phyloP scores from a whole-genome alignment of 2,113 vertebrate species.

The Hippocampus mohnikei region DNA sequence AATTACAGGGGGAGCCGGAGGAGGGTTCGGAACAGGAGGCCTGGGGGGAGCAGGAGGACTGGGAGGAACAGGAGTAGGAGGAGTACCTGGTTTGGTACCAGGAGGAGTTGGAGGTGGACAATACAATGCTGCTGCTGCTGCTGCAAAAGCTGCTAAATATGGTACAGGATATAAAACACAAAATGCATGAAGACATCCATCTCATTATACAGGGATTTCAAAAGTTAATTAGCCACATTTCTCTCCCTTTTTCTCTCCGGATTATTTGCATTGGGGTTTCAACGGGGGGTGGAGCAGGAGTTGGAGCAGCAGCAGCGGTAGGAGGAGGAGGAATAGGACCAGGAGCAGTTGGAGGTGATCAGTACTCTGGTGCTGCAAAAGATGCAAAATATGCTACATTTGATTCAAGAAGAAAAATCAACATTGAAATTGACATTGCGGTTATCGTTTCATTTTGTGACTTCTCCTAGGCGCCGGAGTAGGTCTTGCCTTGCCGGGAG shows the following conservation, averaged over 20 bases:
- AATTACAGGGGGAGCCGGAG: background rate
- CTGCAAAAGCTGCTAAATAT: slow-evolving; percentile 25
- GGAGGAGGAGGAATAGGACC: slow-evolving; percentile 16
- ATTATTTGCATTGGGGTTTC: background rate
- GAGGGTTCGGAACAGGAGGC: background rate
- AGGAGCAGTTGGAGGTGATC: slow-evolving; percentile 24
- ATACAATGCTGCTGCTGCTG: slow-evolving; percentile 9
- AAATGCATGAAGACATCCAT: background rate
- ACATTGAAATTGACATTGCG: background rate
- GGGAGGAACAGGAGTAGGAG: slow-evolving; percentile 12
- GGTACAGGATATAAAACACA: background rate
- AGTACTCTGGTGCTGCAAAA: slow-evolving; percentile 48
- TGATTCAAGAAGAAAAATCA: background rate
- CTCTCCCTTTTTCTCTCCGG: too few relatives aligned
- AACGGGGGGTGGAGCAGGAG: background rate
- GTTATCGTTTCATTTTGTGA: background rate
- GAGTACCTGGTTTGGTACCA: slow-evolving; percentile 11
- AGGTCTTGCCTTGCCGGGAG: slow-evolving; percentile 54
- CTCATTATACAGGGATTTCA: background rate
- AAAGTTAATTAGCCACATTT: background rate
- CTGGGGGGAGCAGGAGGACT: background rate
- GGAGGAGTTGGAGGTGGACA: slow-evolving; percentile 33
- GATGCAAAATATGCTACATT: slow-evolving; percentile 53
- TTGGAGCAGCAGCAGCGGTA: background rate
- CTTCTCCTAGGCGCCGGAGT: slow-evolving; percentile 37